phyloP scores from a whole-genome alignment of 2,888 invertebrate species.

The Drosophila planitibia region DNA sequence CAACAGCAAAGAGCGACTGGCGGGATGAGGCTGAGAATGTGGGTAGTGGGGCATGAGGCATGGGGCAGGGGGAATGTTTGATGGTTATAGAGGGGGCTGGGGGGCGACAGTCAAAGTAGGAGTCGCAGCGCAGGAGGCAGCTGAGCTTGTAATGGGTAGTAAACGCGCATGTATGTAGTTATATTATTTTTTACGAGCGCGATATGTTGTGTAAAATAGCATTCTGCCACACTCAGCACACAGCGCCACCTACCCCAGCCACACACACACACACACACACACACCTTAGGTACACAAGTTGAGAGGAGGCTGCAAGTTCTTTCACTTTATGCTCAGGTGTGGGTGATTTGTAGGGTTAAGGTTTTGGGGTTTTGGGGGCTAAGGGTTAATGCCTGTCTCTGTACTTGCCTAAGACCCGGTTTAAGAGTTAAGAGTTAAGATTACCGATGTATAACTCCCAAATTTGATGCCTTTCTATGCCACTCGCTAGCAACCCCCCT shows the following conservation, averaged over 20 bases:
- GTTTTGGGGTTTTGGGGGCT: not conserved
- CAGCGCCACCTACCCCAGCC: not conserved
- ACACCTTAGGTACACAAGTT: not conserved
- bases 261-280: not conserved
- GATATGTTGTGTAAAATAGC: slow-evolving; percentile 78
- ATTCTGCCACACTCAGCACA: slow-evolving; percentile 32
- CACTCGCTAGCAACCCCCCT: too few relatives aligned
- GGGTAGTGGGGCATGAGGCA: not conserved
- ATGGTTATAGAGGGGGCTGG: not conserved
- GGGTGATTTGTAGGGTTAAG: not conserved
- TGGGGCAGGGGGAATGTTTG: not conserved
- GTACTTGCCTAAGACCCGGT: not conserved
- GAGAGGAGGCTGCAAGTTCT: slow-evolving; percentile 9
- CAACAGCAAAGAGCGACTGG: not conserved
- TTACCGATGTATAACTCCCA: not conserved
- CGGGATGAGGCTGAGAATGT: not conserved
- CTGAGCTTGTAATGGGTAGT: slow-evolving; percentile 68
- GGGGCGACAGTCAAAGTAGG: not conserved
- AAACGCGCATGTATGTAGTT: slow-evolving; percentile 76
- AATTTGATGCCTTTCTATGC: too few relatives aligned
- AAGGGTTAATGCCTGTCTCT: not conserved
- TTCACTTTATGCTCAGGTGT: slow-evolving; percentile 35
- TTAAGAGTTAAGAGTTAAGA: not conserved
- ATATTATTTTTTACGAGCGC: slow-evolving; percentile 80
- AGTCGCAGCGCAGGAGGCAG: slow-evolving; percentile 11